phyloP scores from a whole-genome alignment of 2,797 vertebrate species.

The Sebastes trivittatus region DNA sequence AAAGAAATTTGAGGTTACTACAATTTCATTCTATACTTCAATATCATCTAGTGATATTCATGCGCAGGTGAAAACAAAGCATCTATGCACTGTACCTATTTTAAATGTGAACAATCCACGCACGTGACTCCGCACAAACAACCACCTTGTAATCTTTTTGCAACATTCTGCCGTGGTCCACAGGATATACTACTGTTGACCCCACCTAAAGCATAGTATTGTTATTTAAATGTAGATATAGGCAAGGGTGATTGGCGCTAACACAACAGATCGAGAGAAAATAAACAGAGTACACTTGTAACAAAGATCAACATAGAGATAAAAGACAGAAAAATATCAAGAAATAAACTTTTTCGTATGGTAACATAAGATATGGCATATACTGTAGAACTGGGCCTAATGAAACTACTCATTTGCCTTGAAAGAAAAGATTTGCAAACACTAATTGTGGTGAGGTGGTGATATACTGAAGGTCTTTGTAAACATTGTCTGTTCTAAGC shows the following conservation, averaged over 20 bases:
- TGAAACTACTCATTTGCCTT: constrained; percentile 53
- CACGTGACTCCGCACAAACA: constrained; percentile 29
- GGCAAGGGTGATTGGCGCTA: constrained; percentile 71
- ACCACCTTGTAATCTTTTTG: background rate
- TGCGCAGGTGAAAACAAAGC: constrained; percentile 54
- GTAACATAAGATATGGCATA: constrained; percentile 42
- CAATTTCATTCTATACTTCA: constrained; percentile 17
- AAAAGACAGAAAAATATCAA: constrained; percentile 49
- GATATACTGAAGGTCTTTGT: constrained; percentile 53
- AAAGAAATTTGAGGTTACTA: constrained; percentile 33
- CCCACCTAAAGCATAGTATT: constrained; percentile 62
- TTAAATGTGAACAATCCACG: constrained; percentile 42
- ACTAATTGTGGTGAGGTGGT: constrained; percentile 46
- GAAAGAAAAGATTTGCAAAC: constrained; percentile 62
- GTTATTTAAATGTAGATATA: constrained; percentile 69
- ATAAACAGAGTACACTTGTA: constrained; percentile 23
- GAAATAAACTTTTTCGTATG: constrained; percentile 31
- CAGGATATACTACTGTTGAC: constrained; percentile 15
- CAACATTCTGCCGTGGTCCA: constrained; percentile 27
- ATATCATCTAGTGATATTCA: constrained; percentile 43
- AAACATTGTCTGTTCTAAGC: constrained; percentile 77
- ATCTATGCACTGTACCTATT: constrained; percentile 44
- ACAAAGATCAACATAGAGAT: constrained; percentile 53
- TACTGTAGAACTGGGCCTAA: constrained; percentile 24
- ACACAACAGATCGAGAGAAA: constrained; percentile 27